A percentile compares a stretch with the other conserved stretches of the same genome.
These are phyloP conservation scores for Reticulitermes lucifugus DNA, from an alignment of 2,888 invertebrate species.

Conservation along the genomic window DNA sequence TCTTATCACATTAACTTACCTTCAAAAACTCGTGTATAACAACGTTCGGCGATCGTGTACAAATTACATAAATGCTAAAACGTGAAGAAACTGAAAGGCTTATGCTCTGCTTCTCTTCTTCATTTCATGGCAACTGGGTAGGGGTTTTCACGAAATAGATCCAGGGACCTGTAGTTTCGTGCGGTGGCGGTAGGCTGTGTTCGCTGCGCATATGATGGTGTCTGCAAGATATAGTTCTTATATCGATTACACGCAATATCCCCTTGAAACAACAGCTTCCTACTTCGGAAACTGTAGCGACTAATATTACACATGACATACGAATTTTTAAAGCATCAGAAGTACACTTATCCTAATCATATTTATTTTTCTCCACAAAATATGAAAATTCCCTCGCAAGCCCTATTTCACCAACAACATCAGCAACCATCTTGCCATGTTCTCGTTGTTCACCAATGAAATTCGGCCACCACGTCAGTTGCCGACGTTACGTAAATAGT, in stretches of 20 bases:
- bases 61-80: not conserved
- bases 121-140: constrained; percentile 56
- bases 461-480: not conserved
- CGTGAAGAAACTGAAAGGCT: not conserved
- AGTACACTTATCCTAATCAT: not conserved
- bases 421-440: not conserved
- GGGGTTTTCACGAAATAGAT: constrained; percentile 43
- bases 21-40: not conserved
- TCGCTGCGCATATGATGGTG: not conserved
- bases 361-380: not conserved
- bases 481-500: not conserved
- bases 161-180: constrained; percentile 32
- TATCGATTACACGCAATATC: not conserved
- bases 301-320: no score
- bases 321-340: not conserved
- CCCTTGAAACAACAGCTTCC: no score
- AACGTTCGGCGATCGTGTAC: not conserved
- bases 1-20: constrained; percentile 11
- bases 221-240: not conserved
- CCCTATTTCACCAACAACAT: not conserved
- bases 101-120: not conserved
- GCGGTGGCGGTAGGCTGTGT: not conserved
- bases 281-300: no score
- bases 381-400: not conserved
- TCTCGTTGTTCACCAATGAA: not conserved